Base-by-base conservation (phyloP, 2,113 vertebrate species). In the Elephas maximus region DNA sequence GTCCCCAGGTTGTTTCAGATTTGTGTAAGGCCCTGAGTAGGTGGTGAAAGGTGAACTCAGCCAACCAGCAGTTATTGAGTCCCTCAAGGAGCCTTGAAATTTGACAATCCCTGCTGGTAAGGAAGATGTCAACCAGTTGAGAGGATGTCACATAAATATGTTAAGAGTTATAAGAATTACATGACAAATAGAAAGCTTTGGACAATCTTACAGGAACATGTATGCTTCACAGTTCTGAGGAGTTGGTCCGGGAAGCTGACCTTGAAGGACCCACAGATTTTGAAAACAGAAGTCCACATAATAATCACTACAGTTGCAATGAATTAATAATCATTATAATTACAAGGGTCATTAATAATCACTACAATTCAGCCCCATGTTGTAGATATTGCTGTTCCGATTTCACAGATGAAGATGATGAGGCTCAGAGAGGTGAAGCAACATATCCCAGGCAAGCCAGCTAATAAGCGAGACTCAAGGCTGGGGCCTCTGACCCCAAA, bases 111-210 rank as follows among this genome's bases (percentile, higher is more conserved):
- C 12, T 82, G 4, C 67, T n/a, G 77, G 30, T 45, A 28, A 65
- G n/a, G 41, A 80, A 81, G 37, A n/a, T 60, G 20, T 18, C 45
- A 78, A 82, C 91, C 7, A n/a, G 6, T 41, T 78, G 21, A 12
- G 15, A 53, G 63, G 15, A 51, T 33, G 33, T 15, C 9, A 2
- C 37, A 6, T 83, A 12, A 60, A 92, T 93, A 90, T 63, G 51
- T 92, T 81, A 88, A 97, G 81, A 77, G 78, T 77, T 76, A 77
- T 0, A 65, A 76, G 77, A 92, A 88, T 67, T 77, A 93, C 90
- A 44, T 60, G 26, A 86, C 88, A 45, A 82, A 20, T 4, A 62
- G 53, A 85, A 57, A 24, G 23, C 23, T 20, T 26, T 67, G 80
- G 20, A 48, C 30, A 62, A 3, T 88, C 45, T 79, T 30, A 5